Conservation (phyloP, 2,113 vertebrate genomes). For the Etheostoma cragini region DNA sequence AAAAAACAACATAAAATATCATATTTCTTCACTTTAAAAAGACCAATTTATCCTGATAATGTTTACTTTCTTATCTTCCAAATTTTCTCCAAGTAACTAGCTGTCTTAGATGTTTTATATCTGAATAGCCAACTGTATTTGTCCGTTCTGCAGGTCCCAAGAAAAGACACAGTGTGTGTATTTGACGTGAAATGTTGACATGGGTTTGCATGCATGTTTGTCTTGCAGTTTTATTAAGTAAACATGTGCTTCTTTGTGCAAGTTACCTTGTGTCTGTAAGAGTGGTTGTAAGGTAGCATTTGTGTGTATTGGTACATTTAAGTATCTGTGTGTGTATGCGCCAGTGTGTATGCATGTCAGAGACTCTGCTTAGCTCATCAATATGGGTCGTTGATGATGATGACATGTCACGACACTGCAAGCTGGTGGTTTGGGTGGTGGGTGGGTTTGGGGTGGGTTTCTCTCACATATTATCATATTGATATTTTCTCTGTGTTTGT, state of each 20-base stretch:
- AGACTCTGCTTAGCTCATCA: slow-evolving; percentile 62
- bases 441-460: slow-evolving; percentile 37
- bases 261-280: neutral
- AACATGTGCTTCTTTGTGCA: neutral
- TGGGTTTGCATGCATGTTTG: neutral
- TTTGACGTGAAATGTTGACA: slow-evolving; percentile 1
- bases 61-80: neutral
- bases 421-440: slow-evolving; percentile 41
- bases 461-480: slow-evolving; percentile 65
- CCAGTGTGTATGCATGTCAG: slow-evolving; percentile 27
- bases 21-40: neutral
- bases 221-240: neutral
- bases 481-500: slow-evolving; percentile 9
- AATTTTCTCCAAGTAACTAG: neutral
- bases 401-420: slow-evolving; percentile 50
- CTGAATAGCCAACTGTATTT: too few relatives aligned
- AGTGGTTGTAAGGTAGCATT: neutral
- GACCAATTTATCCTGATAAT: neutral
- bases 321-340: neutral
- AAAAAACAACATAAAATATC: neutral
- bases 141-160: neutral
- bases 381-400: slow-evolving; percentile 49
- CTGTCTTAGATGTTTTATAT: neutral
- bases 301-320: slow-evolving; percentile 21
- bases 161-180: neutral